Evolutionary conservation across 1,140 invertebrate genomes (phyloP).

Genomic region (Atopsyche davidsoni): DNA sequence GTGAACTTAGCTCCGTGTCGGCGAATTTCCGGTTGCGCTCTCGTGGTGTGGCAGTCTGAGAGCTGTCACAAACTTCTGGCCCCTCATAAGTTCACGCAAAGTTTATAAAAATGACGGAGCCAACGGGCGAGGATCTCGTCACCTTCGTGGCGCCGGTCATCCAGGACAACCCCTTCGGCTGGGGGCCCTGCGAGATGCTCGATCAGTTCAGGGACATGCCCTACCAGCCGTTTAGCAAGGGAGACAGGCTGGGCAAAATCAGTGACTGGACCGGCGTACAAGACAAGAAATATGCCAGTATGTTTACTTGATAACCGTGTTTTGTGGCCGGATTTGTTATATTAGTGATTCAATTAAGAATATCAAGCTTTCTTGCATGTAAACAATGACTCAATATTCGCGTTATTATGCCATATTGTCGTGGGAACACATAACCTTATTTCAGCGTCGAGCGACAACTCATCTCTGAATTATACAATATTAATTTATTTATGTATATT

Average conservation of each 20-base stretch:
- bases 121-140: slow-evolving; percentile 12
- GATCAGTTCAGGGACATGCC: slow-evolving; percentile 97
- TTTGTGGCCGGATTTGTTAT: too few relatives aligned
- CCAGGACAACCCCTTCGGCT: slow-evolving; percentile 85
- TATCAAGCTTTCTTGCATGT: too few relatives aligned
- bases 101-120: slow-evolving; percentile 19
- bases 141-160: slow-evolving; percentile 65
- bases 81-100: slow-evolving; percentile 6
- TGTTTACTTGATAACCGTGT: slow-evolving; percentile 38
- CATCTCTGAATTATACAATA: too few relatives aligned
- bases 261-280: slow-evolving; percentile 97
- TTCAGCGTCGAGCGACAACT: too few relatives aligned
- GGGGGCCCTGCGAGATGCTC: slow-evolving; percentile 92
- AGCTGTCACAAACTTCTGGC: slow-evolving; percentile 12
- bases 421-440: too few relatives aligned
- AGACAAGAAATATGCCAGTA: slow-evolving; percentile 92
- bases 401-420: too few relatives aligned
- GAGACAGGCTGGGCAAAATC: slow-evolving; percentile 94
- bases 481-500: too few relatives aligned
- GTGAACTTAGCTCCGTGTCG: background rate
- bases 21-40: slow-evolving; percentile 14
- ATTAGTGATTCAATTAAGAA: too few relatives aligned
- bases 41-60: slow-evolving; percentile 21
- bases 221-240: slow-evolving; percentile 97
- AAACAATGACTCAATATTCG: too few relatives aligned